Base-by-base conservation (phyloP, 2,797 vertebrate species). In the Oryzias sinensis region DNA sequence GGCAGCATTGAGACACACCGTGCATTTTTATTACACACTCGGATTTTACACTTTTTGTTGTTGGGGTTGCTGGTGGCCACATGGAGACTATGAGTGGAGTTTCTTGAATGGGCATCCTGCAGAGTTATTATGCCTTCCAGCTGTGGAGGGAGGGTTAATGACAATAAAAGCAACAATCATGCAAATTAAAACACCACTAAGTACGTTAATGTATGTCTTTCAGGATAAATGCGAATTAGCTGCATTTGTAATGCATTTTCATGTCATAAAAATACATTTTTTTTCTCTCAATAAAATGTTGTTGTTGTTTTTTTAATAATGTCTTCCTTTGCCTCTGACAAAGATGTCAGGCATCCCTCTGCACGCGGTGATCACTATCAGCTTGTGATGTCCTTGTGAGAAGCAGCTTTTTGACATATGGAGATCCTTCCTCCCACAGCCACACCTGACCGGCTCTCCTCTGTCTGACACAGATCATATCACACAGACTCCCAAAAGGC, bases 401-500 rank as follows among this genome's bases (percentile, higher is more conserved):
- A 72, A 60, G 53, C 77, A 43, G 71, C 64, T 73, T 64, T 62
- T 63, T 82, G 83, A 78, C 85, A 83, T 85, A 78, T 77, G 85
- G 81, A 84, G 65, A 80, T 69, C 65, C 67, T 79, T 83, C 79
- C 74, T 83, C 80, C 83, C 77, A 78, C 81, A 68, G 62, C 76
- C 79, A 79, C 88, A 85, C 86, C 84, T 88, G 80, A 80, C 82
- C 70, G 76, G 65, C 69, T 64, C 62, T 78, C 62, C 65, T 65
- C 63, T 73, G 71, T 52, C 63, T 65, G 70, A 37, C 71, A 69
- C 73, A 77, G 78, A 85, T 81, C 77, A 85, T 81, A 87, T 89
- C 87, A 83, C 69, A 79, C 70, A 20, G 72, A 82, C 68, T 88
- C 88, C 82, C 84, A 65, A 72, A 81, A 66, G 76, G 72, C 80